Base-by-base conservation (phyloP, 2,113 vertebrate genomes). In the Mirounga angustirostris region DNA sequence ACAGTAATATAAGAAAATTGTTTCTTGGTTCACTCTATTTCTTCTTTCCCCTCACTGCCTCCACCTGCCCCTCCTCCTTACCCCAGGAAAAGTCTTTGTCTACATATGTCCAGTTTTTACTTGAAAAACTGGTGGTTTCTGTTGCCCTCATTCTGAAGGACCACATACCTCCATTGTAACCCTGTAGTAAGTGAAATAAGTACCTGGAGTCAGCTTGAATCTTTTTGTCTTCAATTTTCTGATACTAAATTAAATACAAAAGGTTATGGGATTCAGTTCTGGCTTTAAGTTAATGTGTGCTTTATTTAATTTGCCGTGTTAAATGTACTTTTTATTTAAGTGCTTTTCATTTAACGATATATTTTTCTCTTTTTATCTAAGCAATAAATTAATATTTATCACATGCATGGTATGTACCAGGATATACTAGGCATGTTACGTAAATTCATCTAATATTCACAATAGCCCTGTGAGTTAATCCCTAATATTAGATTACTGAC, bases 71-170 rank as follows among this genome's bases (percentile, higher is more conserved):
- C 12, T n/a, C 7, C 9, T 50, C 43, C 28, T 78, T 28, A 1
- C 10, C 9, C 24, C 24, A 74, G 82, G 33, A 59, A 69, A 92
- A 93, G 12, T 79, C 46, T 36, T 0, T 61, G 13, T 92, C 16
- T 69, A 1, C n/a, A 28, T 86, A 69, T 11, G 26, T 76, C 33
- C 65, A 46, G 74, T 61, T 24, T 81, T 79, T 22, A 28, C 54
- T 89, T 93, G 24, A 88, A 92, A 89, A 28, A 81, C 58, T 74
- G 33, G 56, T 81, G 50, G 15, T 93, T 95, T 95, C 50, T 8
- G 56, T 9, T 71, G 26, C 7, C 18, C 40, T 94, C n/a, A 65
- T 73, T 92, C 61, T 96, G 36, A 93, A 50, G 58, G 40, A 67
- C 43, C 30, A 65, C 24, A 22, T 46, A 13, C 28, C 30, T 81